Evolutionary conservation across 1,140 invertebrate genomes (phyloP), one percentile per base, ranked within the genome.

Genomic region (Zaprionus lachaisei): DNA sequence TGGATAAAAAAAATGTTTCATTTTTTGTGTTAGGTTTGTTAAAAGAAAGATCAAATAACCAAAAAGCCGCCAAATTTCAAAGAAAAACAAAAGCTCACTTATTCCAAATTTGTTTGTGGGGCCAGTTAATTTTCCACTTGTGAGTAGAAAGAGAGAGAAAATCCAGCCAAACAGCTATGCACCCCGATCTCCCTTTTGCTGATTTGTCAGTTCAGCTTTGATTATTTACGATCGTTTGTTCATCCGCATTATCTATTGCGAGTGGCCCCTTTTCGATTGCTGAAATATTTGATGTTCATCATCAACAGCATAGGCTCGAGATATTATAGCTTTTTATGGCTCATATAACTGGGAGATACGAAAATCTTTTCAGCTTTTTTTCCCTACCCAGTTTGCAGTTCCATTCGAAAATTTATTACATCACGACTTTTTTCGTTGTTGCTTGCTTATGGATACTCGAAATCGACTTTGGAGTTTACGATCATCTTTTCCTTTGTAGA

Each of bases 51-150:
- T 89, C 84, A 89, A 89, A 89, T 89, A 79, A 89, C 85, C 28
- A 11, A 63, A 83, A 81, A 81, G 84, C 84, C 84, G 84, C 84
- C 70, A 84, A 87, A 89, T 84, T 87, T 89, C 85, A 89, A 89
- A 73, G 85, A 85, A 89, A 89, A 89, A 89, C 85, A 89, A 89
- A 89, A 89, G 86, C 84, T 89, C 85, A 89, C 84, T 89, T 90
- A 83, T 84, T 84, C 79, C 49, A 81, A 89, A 81, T 81, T 75
- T 81, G 75, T 77, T 73, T 79, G 62, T 49, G 31, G 38, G 49
- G 72, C 31, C 83, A 84, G 81, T 81, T 89, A 87, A 89, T 89
- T 89, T 89, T 89, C 84, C 81, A 89, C 84, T 84, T 89, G 77
- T 87, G 71, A 54, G 68, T 58, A 63, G 20, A 56, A 34, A 26